Base-by-base conservation (phyloP, 2,113 vertebrate genomes). In the Epinephelus moara region DNA sequence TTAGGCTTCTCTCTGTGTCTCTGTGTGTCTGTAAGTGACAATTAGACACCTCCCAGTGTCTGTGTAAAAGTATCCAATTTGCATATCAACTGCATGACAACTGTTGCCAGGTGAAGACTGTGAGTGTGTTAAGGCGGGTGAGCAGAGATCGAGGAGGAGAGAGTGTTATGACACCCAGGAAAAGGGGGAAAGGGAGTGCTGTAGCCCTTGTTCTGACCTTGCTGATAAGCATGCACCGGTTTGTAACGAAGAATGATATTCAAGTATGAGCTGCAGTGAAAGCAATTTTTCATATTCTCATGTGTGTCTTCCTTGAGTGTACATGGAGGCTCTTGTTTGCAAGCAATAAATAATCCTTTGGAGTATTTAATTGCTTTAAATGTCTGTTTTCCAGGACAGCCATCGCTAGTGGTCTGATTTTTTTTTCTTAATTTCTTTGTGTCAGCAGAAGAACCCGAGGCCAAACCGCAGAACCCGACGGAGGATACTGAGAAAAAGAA, bases 401-500 rank as follows among this genome's bases (percentile, higher is more conserved):
- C n/a, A 42, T 14, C 2, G 25, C 17, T 15, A 53, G n/a, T 42
- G 1, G 12, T 37, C 57, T 78, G 9, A 82, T 64, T 9, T 45
- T 45, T 45, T n/a, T 21, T 53, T 2, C 5, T 6, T 7, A 13
- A 17, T 62, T 45, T 37, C 21, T 70, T 37, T 78, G 81, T 71
- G 0, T 7, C 62, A 89, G 82, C 17, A 21, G 19, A 75, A 80
- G 90, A 85, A 47, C 18, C 18, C 0, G 70, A 88, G 21, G 64
- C 53, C 25, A 88, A 90, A 57, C 70, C 78, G 6, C 86, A 81
- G 76, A 80, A 4, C 37, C 10, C 71, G 37, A 49, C 42, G 2
- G 89, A 91, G 8, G 89, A 93, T 6, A 4, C 45, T 3, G 91
- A 92, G 82, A 92, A 91, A 61, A 93, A 93, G 78, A 93, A 92